phyloP scores from a whole-genome alignment of 2,888 invertebrate species.

The Cryptosula pallasiana region DNA sequence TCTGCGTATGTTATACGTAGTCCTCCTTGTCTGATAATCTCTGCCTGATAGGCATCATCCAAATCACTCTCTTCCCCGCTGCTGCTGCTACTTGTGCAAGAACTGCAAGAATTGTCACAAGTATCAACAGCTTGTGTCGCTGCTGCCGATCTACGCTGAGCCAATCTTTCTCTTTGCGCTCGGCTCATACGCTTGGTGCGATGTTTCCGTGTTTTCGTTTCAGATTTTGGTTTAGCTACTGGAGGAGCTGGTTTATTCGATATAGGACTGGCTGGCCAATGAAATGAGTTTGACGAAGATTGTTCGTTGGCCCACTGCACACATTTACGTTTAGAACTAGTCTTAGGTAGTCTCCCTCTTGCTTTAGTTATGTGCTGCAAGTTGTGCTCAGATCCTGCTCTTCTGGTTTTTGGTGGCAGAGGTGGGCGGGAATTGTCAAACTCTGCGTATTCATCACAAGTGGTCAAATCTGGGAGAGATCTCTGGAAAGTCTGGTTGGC shows the following conservation, averaged over 20 bases:
- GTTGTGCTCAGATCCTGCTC: slow-evolving; percentile 3
- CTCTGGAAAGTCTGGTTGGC: background rate
- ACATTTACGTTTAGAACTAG: background rate
- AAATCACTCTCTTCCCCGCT: slow-evolving; percentile 70
- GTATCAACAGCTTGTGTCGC: slow-evolving; percentile 60
- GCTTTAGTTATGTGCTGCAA: background rate
- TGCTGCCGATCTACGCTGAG: background rate
- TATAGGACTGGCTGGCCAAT: background rate
- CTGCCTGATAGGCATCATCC: slow-evolving; percentile 18
- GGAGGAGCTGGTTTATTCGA: background rate
- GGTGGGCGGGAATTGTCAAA: background rate
- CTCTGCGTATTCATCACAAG: background rate
- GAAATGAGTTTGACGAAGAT: background rate
- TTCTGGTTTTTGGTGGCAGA: slow-evolving; percentile 12
- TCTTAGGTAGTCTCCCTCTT: background rate
- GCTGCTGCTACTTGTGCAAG: slow-evolving; percentile 62
- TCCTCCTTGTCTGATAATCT: slow-evolving; percentile 13
- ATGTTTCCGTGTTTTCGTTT: background rate
- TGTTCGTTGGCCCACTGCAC: background rate
- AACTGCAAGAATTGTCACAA: slow-evolving; percentile 77
- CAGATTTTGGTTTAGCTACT: background rate
- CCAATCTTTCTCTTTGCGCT: background rate
- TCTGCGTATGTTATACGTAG: slow-evolving; percentile 8
- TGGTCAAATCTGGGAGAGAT: slow-evolving; percentile 14
- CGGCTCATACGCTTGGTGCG: background rate